Evolutionary conservation across 37 sponge, comb jelly and placozoan species (phyloP).

Genomic region (Corticium candelabrum): DNA sequence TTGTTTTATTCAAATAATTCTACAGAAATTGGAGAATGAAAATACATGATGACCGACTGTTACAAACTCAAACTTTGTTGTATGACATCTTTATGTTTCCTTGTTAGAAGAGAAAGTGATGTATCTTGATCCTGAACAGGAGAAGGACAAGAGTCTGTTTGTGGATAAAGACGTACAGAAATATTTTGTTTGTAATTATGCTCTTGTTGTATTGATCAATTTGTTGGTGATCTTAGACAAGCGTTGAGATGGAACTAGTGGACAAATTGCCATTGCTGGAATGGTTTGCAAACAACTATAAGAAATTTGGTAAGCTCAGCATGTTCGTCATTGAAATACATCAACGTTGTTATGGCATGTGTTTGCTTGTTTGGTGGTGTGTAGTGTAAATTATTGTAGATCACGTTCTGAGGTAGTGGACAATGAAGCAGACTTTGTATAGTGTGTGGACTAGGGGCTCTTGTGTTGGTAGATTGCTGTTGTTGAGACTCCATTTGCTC

Average conservation of each 20-base stretch:
- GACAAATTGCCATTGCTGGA: constrained; percentile 84
- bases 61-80: no score
- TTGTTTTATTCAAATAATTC: no score
- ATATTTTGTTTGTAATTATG: neutral
- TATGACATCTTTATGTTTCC: no score
- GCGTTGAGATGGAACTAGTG: constrained; percentile 85
- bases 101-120: constrained; percentile 42
- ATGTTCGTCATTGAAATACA: no score
- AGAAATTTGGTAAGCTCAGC: constrained; percentile 58
- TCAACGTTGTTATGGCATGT: no score
- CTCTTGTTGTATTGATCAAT: no score
- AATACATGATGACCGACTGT: no score
- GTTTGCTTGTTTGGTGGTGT: no score
- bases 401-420: no score
- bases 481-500: neutral
- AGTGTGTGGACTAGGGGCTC: neutral
- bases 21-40: no score
- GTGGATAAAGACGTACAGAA: constrained; percentile 52
- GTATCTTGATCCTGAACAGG: constrained; percentile 86
- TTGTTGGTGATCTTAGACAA: constrained; percentile 25
- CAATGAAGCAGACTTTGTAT: neutral
- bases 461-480: neutral
- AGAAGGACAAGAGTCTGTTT: constrained; percentile 86
- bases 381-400: no score
- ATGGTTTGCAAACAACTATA: constrained; percentile 98